Base-by-base conservation (phyloP, 53 echinoderm and acorn worm genomes). In the Stichopus horrens region DNA sequence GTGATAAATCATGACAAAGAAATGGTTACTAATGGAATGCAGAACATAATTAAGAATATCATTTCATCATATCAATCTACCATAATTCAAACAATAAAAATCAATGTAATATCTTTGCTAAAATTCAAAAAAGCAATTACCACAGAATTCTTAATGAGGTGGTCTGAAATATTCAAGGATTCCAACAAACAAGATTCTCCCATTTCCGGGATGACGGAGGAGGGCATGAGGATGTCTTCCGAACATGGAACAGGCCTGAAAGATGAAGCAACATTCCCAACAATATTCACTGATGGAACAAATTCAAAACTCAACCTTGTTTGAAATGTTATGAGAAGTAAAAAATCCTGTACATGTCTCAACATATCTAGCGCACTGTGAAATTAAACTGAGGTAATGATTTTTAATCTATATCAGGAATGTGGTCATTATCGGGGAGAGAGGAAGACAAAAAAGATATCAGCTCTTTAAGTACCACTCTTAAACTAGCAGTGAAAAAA, bases 131-230 rank as follows among this genome's bases (percentile, higher is more conserved):
- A 37, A 37, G 37, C 37, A 37, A 9, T 23, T 76, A 88, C 93
- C 76, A 88, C 93, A 58, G 7, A 23, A 52, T 90, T 93, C 74
- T 79, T 83, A 19, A 88, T 83, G 53, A 93, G 83, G 21, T 88
- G 90, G 18, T 93, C 93, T 57, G 73, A 82, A 51, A 93, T 88
- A 88, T 88, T 90, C 51, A 90, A 75, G 75, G 84, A 88, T 76
- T 93, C 85, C 5, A 93, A 86, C 57, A 93, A 88, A 8, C 90
- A 76, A 7, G 77, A 66, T 13, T 90, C 86, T 22, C 67, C 88
- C 9, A 18, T 67, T 37, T 75, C 88, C 4, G 55, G 74, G n/a
- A 54, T 75, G 53, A 54, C 76, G 10, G n/a, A 52, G 75, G 74
- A 57, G 13, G 74, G 75, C 54, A 19, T 75, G 4, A 56, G 75